phyloP scores from a whole-genome alignment of 2,888 invertebrate species.

The Thereva unica region DNA sequence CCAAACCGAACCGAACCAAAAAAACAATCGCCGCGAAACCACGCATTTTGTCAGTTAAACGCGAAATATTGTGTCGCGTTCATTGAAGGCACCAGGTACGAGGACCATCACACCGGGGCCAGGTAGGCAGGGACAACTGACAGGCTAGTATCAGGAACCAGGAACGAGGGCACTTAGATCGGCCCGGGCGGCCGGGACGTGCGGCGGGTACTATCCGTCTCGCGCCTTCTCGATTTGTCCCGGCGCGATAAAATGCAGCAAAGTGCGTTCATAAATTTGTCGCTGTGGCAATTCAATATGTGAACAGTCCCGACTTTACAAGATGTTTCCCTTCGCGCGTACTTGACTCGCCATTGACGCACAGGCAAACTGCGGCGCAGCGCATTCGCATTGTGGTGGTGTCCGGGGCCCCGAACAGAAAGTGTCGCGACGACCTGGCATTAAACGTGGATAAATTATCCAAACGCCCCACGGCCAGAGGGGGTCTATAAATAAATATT shows the following conservation, averaged over 20 bases:
- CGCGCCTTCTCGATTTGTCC: constrained; percentile 22
- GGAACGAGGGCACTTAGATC: constrained; percentile 21
- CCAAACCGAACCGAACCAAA: not conserved
- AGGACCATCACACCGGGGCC: constrained; percentile 13
- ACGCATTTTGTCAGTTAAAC: constrained; percentile 31
- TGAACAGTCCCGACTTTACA: constrained; percentile 26
- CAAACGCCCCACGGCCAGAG: constrained; percentile 9
- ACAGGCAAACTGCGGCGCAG: constrained; percentile 9
- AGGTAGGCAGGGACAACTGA: constrained; percentile 29
- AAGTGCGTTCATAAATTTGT: constrained; percentile 36
- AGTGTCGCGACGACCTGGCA: constrained; percentile 31
- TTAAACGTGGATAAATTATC: constrained; percentile 22
- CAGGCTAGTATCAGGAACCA: constrained; percentile 1
- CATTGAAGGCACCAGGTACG: constrained; percentile 17
- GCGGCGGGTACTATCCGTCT: constrained; percentile 8
- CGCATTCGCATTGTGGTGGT: constrained; percentile 3
- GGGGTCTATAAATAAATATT: constrained; percentile 16
- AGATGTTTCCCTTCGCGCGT: constrained; percentile 23
- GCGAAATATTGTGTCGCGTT: constrained; percentile 35
- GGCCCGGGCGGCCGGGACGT: constrained; percentile 12
- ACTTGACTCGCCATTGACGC: constrained; percentile 26
- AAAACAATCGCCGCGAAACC: constrained; percentile 17
- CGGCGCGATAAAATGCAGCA: constrained; percentile 29
- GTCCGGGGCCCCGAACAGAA: not conserved
- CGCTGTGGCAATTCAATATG: constrained; percentile 32